Base-by-base conservation (phyloP, 1,140 invertebrate species). In the Trichonephila clavata region DNA sequence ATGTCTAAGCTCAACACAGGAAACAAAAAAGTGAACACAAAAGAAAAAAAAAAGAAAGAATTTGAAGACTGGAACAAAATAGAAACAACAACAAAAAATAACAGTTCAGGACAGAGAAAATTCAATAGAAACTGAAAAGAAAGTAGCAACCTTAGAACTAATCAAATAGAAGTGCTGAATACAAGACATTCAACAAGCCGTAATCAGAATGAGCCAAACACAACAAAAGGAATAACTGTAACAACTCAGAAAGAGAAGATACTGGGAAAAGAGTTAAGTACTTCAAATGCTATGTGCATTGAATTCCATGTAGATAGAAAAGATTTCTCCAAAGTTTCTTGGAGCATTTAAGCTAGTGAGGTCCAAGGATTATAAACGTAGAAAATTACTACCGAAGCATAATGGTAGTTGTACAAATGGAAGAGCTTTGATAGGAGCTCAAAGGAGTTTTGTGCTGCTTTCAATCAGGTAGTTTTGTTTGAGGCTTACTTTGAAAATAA, bases 151-250 rank as follows among this genome's bases (percentile, higher is more conserved):
- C 6, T 0, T 3, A 20, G 71, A 77, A 77, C 71, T 77, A 77
- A 77, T 77, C 71, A 77, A 77, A 27, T 71, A 27, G 71, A 39
- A 77, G 27, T 32, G 16, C 24, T 7, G 27, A 77, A 39, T 7
- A 63, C 16, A 21, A 77, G 18, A 77, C 71, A 77, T 77, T 32
- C 71, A 77, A 32, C 71, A 77, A 77, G 71, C 71, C 71, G 27
- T 71, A 77, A 77, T 77, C 71, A 77, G 27, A 24, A 71, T 77
- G 32, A 27, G 4, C 32, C 24, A 39, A 27, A 6, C 7, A 32
- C 68, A 77, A 77, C 71, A 77, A 77, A 39, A 27, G 27, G 24
- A 24, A 4, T n/a, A 68, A 68, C n/a, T 68, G 24, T 10, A 68
- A 14, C 20, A 21, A 24, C 21, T n/a, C 21, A 68, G 10, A 68